These are phyloP conservation scores for Apostichopus japonicus DNA, from an alignment of 35 echinoderm and acorn worm species.

Conservation along the genomic window DNA sequence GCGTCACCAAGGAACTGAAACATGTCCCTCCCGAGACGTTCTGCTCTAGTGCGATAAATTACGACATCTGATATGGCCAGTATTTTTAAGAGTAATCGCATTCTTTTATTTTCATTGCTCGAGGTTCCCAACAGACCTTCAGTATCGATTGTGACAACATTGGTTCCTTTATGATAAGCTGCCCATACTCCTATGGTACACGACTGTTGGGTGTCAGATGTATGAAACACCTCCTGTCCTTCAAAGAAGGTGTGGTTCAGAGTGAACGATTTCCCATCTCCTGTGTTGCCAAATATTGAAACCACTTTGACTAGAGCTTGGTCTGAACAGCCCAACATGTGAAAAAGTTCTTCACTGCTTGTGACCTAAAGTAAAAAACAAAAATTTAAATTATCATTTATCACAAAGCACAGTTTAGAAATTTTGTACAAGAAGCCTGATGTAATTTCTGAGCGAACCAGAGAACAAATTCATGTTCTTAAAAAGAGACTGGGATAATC, in stretches of 20 bases:
- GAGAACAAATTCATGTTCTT: too few species aligned
- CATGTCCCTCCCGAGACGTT: conserved; percentile 82
- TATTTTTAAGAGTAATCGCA: conserved; percentile 91
- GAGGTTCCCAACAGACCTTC: conserved; percentile 91
- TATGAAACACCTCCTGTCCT: conserved; percentile 84
- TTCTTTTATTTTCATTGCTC: conserved; percentile 87
- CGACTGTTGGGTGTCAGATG: conserved; percentile 84
- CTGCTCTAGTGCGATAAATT: conserved; percentile 90
- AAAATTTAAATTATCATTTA: neutral
- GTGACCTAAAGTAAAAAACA: conserved; percentile 65
- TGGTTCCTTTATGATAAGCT: conserved; percentile 74
- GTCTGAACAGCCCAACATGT: conserved; percentile 65
- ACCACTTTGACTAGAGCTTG: conserved; percentile 80
- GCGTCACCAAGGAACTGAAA: conserved; percentile 95
- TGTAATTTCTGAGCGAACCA: too few species aligned
- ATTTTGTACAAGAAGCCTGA: too few species aligned
- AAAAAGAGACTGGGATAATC: too few species aligned
- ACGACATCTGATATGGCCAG: conserved; percentile 94
- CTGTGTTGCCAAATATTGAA: conserved; percentile 99
- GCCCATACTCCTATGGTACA: conserved; percentile 98
- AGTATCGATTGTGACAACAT: conserved; percentile 82
- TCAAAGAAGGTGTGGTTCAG: conserved; percentile 96
- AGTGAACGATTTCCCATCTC: conserved; percentile 96
- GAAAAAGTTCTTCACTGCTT: conserved; percentile 64
- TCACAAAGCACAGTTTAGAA: too few species aligned